phyloP scores from a whole-genome alignment of 2,888 invertebrate species.

The Palloptera scutellata region DNA sequence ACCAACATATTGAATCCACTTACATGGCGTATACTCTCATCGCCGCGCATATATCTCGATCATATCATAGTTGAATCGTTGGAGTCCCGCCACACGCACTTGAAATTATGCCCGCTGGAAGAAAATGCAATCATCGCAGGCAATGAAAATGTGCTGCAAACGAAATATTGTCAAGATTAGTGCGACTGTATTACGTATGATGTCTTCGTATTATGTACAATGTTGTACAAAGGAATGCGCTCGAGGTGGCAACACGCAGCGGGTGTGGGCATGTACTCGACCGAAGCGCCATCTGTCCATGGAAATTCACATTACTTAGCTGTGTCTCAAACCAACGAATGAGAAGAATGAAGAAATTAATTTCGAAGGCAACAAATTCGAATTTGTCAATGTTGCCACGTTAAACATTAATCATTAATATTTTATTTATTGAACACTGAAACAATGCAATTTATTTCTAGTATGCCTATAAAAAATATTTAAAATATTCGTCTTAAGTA shows the following conservation, averaged over 20 bases:
- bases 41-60: slow-evolving; percentile 78
- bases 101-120: slow-evolving; percentile 73
- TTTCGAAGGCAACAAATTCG: no score
- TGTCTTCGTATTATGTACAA: no score
- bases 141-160: slow-evolving; percentile 57
- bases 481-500: no score
- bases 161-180: slow-evolving; percentile 47
- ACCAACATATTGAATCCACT: slow-evolving; percentile 82
- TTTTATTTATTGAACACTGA: no score
- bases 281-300: neutral
- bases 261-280: neutral
- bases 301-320: neutral
- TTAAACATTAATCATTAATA: no score
- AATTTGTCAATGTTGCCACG: no score
- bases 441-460: no score
- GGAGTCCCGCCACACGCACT: slow-evolving; percentile 68
- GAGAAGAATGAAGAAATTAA: no score
- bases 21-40: slow-evolving; percentile 81
- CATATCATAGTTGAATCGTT: slow-evolving; percentile 76
- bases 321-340: neutral
- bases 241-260: neutral
- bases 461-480: no score
- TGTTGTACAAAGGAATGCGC: no score
- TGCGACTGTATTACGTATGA: neutral
- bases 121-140: slow-evolving; percentile 74